Percentiles rank a stretch among this genome's conserved stretches.
Evolutionary conservation across 2,113 vertebrate genomes (phyloP).

Genomic region (Nothoprocta perdicaria): DNA sequence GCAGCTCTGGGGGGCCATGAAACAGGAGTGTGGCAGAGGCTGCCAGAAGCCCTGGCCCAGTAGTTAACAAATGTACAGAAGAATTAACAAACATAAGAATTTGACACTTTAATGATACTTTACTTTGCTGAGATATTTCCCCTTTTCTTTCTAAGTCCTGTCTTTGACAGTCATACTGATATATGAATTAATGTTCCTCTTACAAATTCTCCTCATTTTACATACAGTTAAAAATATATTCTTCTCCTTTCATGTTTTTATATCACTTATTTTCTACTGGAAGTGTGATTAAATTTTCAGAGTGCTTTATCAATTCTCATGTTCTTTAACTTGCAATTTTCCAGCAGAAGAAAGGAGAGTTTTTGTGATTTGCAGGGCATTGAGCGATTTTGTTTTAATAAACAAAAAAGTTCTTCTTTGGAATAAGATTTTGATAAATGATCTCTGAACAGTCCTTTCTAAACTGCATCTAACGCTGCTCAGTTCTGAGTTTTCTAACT

Average conservation of each 20-base stretch:
- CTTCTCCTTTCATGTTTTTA: background rate
- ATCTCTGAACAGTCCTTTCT: background rate
- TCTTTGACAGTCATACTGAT: background rate
- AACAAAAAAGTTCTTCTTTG: background rate
- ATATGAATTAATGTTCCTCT: background rate
- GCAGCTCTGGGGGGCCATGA: rapidly evolving
- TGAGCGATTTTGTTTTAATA: background rate
- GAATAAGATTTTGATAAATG: background rate
- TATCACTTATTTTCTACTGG: background rate
- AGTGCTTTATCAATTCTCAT: background rate
- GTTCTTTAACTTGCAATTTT: background rate
- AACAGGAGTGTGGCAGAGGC: rapidly evolving
- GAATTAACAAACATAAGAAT: background rate
- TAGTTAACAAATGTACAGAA: background rate
- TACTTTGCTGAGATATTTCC: background rate
- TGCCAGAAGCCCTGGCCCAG: rapidly evolving
- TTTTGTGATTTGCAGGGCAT: background rate
- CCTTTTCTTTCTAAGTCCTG: background rate
- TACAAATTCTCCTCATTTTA: background rate
- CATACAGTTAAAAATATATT: background rate
- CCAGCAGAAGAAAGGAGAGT: background rate
- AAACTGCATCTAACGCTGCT: background rate
- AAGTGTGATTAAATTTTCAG: background rate
- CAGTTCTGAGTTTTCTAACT: background rate
- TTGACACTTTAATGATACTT: background rate